These are phyloP conservation scores for Babyrousa celebensis DNA, from an alignment of 2,797 vertebrate species.

Conservation along the genomic window DNA sequence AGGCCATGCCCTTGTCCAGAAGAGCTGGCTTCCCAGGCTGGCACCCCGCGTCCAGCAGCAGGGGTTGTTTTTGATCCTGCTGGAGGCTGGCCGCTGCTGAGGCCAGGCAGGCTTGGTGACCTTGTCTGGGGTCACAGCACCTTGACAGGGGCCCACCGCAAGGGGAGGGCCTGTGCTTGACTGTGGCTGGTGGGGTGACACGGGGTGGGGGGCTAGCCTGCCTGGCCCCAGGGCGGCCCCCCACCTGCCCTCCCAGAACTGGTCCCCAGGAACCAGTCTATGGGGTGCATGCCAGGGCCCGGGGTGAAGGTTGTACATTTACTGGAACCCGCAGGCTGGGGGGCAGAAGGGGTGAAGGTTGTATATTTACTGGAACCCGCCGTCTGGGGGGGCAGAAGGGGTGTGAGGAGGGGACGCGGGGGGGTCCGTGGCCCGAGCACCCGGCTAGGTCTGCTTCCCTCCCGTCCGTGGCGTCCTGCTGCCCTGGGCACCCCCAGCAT, in stretches of 20 bases:
- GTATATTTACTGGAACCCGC: neutral
- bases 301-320: accelerated
- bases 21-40: accelerated
- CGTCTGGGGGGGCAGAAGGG: neutral
- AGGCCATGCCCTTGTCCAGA: neutral
- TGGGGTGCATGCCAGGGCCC: neutral
- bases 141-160: neutral
- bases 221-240: no score
- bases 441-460: accelerated
- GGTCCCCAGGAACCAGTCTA: neutral
- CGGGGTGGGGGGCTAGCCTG: neutral
- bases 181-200: accelerated
- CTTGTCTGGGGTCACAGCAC: neutral
- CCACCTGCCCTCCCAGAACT: neutral
- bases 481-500: neutral
- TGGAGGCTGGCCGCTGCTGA: neutral
- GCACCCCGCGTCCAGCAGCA: neutral
- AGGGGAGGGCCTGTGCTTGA: neutral
- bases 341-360: accelerated
- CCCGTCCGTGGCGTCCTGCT: neutral
- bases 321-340: neutral
- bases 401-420: accelerated
- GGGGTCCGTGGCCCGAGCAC: neutral
- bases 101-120: neutral
- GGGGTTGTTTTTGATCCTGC: neutral